Percentiles rank a stretch among this genome's conserved stretches.
phyloP scores from a whole-genome alignment of 2,797 vertebrate genomes.

The Vespertilio murinus region DNA sequence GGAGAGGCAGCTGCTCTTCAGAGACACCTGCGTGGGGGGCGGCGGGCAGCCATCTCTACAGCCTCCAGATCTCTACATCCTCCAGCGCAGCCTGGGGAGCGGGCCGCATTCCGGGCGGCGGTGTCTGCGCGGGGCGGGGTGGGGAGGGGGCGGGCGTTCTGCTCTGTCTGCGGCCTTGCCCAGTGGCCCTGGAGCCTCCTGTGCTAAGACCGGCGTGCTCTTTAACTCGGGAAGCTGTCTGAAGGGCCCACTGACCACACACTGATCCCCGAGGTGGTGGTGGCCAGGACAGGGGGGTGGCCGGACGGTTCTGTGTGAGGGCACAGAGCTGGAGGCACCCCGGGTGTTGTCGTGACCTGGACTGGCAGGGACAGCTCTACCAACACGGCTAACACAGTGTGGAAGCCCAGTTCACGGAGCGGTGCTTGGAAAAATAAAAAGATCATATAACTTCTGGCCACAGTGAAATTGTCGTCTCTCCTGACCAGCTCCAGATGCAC shows the following conservation, averaged over 20 bases:
- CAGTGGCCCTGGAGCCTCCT: background rate
- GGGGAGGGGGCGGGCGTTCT: background rate
- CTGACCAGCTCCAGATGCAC: background rate
- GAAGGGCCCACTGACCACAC: background rate
- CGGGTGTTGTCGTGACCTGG: background rate
- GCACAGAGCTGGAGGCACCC: background rate
- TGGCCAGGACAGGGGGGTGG: background rate
- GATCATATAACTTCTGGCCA: background rate
- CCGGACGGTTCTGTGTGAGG: background rate
- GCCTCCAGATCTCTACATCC: background rate
- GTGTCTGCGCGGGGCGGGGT: background rate
- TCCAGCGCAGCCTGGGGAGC: slow-evolving; percentile 5
- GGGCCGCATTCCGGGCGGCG: background rate
- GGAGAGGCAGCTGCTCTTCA: slow-evolving; percentile 47
- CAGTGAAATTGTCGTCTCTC: background rate
- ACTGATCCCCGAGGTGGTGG: background rate
- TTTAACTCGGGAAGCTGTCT: background rate
- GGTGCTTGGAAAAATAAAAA: background rate
- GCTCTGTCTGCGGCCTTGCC: background rate
- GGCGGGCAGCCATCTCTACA: background rate
- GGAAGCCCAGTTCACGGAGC: background rate
- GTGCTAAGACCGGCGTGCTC: background rate
- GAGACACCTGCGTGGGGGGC: slow-evolving; percentile 26
- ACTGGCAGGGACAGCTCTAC: slow-evolving; percentile 4
- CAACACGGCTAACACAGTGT: slow-evolving; percentile 36